Conservation (phyloP, 2,113 vertebrate genomes). For the Naja naja region DNA sequence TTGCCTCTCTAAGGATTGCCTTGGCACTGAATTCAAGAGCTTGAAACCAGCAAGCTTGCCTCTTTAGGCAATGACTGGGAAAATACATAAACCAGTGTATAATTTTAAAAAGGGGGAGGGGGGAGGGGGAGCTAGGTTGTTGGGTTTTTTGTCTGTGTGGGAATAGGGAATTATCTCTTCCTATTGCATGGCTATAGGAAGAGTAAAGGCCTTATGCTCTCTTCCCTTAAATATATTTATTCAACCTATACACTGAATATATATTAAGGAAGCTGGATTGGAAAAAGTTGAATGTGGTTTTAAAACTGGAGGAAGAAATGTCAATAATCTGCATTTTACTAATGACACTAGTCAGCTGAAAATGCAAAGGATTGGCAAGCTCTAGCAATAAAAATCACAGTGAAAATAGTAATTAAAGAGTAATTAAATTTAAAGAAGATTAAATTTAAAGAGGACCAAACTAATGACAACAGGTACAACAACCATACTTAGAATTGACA, state of each 20-base stretch:
- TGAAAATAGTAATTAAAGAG: neutral
- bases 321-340: neutral
- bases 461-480: neutral
- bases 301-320: neutral
- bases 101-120: neutral
- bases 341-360: neutral
- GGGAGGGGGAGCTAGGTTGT: neutral
- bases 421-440: neutral
- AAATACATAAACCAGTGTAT: neutral
- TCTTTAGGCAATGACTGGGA: neutral
- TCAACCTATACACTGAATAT: neutral
- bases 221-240: neutral
- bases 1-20: neutral
- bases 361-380: neutral
- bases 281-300: neutral
- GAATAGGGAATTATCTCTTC: neutral
- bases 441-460: neutral
- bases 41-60: neutral
- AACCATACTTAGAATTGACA: neutral
- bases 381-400: neutral
- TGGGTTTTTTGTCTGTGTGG: neutral
- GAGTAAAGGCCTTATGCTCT: neutral
- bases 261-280: neutral
- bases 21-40: neutral
- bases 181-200: neutral